These are phyloP conservation scores for Ashinkailepas kermadecensis DNA, from an alignment of 2,888 invertebrate species.

Conservation along the genomic window DNA sequence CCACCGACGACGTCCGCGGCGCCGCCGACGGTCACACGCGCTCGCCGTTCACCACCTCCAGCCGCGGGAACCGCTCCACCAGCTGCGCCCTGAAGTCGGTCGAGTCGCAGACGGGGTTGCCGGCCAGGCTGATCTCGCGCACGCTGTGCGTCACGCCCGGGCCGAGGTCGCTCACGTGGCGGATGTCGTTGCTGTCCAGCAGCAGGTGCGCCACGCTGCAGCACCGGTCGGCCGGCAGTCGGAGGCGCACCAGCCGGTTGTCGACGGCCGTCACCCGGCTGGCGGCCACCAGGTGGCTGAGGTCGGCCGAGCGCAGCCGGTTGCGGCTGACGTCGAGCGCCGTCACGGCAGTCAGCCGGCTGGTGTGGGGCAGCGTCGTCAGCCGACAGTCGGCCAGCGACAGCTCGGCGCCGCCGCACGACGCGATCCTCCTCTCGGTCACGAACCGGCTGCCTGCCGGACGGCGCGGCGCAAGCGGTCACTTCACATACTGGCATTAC, in stretches of 20 bases:
- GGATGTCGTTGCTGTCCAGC: background rate
- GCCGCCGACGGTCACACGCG: background rate
- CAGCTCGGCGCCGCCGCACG: background rate
- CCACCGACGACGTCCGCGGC: no score
- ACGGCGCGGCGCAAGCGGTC: no score
- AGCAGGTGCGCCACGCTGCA: background rate
- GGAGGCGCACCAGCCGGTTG: background rate
- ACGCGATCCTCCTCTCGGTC: background rate
- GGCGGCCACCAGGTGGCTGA: background rate
- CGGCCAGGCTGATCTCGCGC: background rate
- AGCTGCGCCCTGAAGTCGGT: background rate
- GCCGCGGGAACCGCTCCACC: background rate
- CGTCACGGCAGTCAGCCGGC: background rate
- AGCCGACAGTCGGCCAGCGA: background rate
- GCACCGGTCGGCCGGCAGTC: background rate
- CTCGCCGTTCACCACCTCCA: background rate
- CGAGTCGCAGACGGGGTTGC: background rate
- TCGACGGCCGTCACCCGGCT: background rate
- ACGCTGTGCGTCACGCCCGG: background rate
- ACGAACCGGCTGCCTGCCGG: background rate
- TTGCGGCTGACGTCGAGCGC: constrained; percentile 4
- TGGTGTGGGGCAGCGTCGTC: background rate
- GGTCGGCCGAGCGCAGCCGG: background rate
- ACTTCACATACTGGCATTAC: no score
- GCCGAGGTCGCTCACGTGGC: background rate